Percentiles rank a stretch among this genome's conserved stretches.
Conservation (phyloP, 2,888 invertebrate species). For the Drosophila limbata region DNA sequence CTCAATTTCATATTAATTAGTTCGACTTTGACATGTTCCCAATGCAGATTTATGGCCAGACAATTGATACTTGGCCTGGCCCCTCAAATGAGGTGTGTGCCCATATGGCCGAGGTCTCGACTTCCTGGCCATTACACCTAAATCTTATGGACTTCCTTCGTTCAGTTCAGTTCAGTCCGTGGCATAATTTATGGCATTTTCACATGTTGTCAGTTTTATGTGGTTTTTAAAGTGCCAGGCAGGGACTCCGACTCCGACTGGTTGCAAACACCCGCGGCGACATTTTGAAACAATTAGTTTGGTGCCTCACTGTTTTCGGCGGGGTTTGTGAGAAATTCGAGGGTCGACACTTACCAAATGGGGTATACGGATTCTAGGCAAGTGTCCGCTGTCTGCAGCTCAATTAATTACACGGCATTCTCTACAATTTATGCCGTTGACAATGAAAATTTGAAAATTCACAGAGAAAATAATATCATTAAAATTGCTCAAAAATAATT, state of each 20-base stretch:
- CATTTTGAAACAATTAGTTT: constrained; percentile 76
- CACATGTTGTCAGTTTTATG: constrained; percentile 83
- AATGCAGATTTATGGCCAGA: constrained; percentile 66
- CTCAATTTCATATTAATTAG: constrained; percentile 73
- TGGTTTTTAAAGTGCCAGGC: constrained; percentile 72
- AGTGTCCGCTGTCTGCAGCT: constrained; percentile 40
- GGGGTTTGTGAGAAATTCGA: constrained; percentile 38
- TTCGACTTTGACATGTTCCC: constrained; percentile 52
- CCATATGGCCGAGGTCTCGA: constrained; percentile 67
- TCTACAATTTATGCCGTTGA: constrained; percentile 68
- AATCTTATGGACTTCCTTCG: constrained; percentile 63
- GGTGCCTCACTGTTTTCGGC: constrained; percentile 5
- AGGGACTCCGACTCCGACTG: constrained; percentile 16
- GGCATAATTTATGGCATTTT: constrained; percentile 78
- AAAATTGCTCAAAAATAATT: constrained; percentile 8
- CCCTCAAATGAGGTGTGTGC: constrained; percentile 62
- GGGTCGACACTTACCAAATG: constrained; percentile 62
- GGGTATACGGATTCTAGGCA: constrained; percentile 56
- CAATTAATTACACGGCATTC: constrained; percentile 57
- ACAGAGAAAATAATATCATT: neutral
- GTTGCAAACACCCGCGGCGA: constrained; percentile 67
- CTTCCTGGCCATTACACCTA: constrained; percentile 67
- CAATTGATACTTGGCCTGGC: constrained; percentile 64
- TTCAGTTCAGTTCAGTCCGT: constrained; percentile 7
- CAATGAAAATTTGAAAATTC: constrained; percentile 45